These are phyloP conservation scores for Erynnis tages DNA, from an alignment of 2,888 invertebrate genomes.

Conservation along the genomic window DNA sequence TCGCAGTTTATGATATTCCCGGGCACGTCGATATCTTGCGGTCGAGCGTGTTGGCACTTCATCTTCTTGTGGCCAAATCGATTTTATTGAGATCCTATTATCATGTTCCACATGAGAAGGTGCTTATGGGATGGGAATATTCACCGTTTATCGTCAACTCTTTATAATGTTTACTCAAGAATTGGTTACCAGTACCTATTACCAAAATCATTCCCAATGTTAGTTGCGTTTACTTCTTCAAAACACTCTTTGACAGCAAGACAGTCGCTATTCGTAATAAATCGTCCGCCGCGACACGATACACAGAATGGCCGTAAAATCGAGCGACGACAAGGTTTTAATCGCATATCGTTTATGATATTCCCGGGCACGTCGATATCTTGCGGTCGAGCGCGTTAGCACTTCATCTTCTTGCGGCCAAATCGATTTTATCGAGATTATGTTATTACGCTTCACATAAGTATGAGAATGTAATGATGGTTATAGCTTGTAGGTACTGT, in stretches of 20 bases:
- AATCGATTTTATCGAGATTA: constrained; percentile 34
- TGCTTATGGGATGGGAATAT: too few species aligned
- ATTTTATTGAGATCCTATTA: constrained; percentile 36
- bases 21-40: constrained; percentile 34
- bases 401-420: constrained; percentile 33
- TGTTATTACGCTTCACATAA: neutral
- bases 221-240: too few species aligned
- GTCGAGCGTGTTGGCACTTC: constrained; percentile 32
- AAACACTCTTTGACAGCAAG: neutral
- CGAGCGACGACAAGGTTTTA: constrained; percentile 23
- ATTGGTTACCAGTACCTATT: too few species aligned
- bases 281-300: neutral
- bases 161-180: too few species aligned
- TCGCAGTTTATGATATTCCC: constrained; percentile 34
- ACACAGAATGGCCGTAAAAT: constrained; percentile 18
- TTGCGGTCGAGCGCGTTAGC: constrained; percentile 34
- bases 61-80: constrained; percentile 33
- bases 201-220: too few species aligned
- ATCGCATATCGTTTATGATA: constrained; percentile 31
- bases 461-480: neutral
- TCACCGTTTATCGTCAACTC: too few species aligned
- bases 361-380: constrained; percentile 32
- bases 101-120: too few species aligned
- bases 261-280: constrained; percentile 1
- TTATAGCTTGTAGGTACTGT: too few species aligned